These are phyloP conservation scores for Poecilia velifera DNA, from an alignment of 2,797 vertebrate species.

Conservation along the genomic window DNA sequence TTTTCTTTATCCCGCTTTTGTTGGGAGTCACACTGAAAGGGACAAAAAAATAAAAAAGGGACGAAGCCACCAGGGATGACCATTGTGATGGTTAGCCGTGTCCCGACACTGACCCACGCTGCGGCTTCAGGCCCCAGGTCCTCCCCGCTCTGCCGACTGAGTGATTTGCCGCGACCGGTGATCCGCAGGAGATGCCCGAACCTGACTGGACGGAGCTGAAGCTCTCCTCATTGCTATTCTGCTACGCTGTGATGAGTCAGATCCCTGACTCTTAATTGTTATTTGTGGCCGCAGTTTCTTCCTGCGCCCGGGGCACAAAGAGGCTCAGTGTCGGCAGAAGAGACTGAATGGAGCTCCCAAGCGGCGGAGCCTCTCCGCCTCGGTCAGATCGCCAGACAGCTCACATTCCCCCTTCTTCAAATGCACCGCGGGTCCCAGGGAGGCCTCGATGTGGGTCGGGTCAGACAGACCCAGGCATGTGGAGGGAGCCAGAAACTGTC, in stretches of 20 bases:
- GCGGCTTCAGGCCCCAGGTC: slow-evolving; percentile 37
- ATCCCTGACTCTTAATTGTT: slow-evolving; percentile 77
- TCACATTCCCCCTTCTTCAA: slow-evolving; percentile 74
- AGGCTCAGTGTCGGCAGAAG: slow-evolving; percentile 78
- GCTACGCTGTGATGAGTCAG: slow-evolving; percentile 44
- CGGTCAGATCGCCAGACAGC: slow-evolving; percentile 67
- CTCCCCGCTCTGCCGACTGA: slow-evolving; percentile 32
- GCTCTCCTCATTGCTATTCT: slow-evolving; percentile 75
- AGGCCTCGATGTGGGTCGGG: slow-evolving; percentile 61
- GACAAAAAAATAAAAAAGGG: slow-evolving; percentile 52
- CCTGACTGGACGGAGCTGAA: slow-evolving; percentile 48
- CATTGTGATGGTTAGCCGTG: slow-evolving; percentile 56
- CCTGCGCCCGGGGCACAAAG: slow-evolving; percentile 79
- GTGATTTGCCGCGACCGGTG: slow-evolving; percentile 28
- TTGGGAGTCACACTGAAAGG: slow-evolving; percentile 50
- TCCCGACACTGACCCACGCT: slow-evolving; percentile 40
- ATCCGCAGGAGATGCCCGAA: slow-evolving; percentile 43
- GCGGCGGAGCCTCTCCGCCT: slow-evolving; percentile 64
- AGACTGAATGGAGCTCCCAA: slow-evolving; percentile 79
- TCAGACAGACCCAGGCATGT: slow-evolving; percentile 53
- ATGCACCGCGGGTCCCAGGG: slow-evolving; percentile 62
- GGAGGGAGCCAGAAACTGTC: slow-evolving; percentile 44
- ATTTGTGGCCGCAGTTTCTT: slow-evolving; percentile 79
- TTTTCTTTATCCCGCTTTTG: slow-evolving; percentile 66
- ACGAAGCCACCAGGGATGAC: slow-evolving; percentile 63